These are phyloP conservation scores for Eleutherodactylus coqui DNA, from an alignment of 2,797 vertebrate genomes.

Conservation along the genomic window DNA sequence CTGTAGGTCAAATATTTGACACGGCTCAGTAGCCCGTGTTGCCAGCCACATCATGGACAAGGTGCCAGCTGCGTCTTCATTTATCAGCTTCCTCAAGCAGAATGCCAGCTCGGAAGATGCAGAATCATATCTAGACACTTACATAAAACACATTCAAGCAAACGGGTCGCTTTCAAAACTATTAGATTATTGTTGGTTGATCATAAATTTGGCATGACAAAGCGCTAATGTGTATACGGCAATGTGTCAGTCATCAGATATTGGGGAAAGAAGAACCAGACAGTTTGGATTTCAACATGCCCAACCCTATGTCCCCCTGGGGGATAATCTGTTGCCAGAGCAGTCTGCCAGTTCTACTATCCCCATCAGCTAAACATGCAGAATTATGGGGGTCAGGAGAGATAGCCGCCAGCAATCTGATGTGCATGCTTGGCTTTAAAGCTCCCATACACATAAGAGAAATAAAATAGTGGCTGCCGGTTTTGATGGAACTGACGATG, in stretches of 20 bases:
- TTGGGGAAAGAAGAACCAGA: background rate
- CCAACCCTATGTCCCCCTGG: background rate
- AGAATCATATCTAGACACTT: background rate
- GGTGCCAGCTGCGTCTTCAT: constrained; percentile 26
- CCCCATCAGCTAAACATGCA: background rate
- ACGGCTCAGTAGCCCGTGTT: constrained; percentile 18
- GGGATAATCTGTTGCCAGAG: background rate
- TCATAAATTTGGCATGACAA: background rate
- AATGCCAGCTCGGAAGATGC: constrained; percentile 2
- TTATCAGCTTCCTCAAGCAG: constrained; percentile 31
- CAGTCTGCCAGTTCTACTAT: background rate
- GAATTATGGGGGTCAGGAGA: background rate
- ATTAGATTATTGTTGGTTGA: background rate
- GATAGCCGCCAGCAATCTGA: background rate
- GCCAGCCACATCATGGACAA: background rate
- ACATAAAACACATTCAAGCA: background rate
- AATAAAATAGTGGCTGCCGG: too few relatives aligned
- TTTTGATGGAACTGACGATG: too few relatives aligned
- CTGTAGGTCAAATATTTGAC: constrained; percentile 39
- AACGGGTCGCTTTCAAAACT: constrained; percentile 22
- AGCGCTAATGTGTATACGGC: background rate
- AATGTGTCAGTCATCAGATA: background rate
- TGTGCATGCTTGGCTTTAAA: too few relatives aligned
- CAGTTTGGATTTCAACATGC: background rate
- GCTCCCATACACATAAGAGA: too few relatives aligned